Base-by-base conservation (phyloP, 2,113 vertebrate genomes). In the Nasalis larvatus region DNA sequence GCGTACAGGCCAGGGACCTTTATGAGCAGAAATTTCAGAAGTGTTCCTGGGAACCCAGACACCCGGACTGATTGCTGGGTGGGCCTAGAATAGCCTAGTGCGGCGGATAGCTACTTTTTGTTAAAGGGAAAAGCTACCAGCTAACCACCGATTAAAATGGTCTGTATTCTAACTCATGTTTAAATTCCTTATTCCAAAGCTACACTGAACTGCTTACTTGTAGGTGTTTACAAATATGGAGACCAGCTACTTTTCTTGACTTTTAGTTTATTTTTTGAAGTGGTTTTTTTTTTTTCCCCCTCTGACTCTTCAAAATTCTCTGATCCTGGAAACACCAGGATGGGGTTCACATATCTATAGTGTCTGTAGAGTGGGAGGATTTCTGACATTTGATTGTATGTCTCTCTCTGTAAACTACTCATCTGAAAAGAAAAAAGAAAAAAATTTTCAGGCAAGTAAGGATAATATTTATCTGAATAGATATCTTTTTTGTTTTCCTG, bases 11-110 rank as follows among this genome's bases (percentile, higher is more conserved):
- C 35, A 3, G 42, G 69, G 69, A 35, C 58, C 30, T 95, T 91
- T 60, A 76, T 77, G 80, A 86, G 58, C 84, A 95, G 69, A 91
- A 86, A 49, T 89, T 94, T 82, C 71, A 71, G 54, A 89, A 69
- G 56, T 56, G 21, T 68, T 35, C 69, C 42, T 83, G 73, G 91
- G 60, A 86, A 91, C 49, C 14, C 4, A 0, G 49, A 68, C 47
- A 71, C 66, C 82, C 47, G 32, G 23, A 40, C 63, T 89, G 77
- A 93, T 93, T 97, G 78, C 86, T 84, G 52, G 74, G 18, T 93
- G 71, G 80, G 54, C 8, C n/a, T 85, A 77, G 80, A 83, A 47
- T 37, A 89, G 32, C 49, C 23, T 3, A 47, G 49, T 23, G 45
- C 8, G 21, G n/a, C 30, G 6, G n/a, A 32, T 77, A 89, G 60